Base-by-base conservation (phyloP, 1,140 invertebrate genomes). In the Himalopsyche phryganea region DNA sequence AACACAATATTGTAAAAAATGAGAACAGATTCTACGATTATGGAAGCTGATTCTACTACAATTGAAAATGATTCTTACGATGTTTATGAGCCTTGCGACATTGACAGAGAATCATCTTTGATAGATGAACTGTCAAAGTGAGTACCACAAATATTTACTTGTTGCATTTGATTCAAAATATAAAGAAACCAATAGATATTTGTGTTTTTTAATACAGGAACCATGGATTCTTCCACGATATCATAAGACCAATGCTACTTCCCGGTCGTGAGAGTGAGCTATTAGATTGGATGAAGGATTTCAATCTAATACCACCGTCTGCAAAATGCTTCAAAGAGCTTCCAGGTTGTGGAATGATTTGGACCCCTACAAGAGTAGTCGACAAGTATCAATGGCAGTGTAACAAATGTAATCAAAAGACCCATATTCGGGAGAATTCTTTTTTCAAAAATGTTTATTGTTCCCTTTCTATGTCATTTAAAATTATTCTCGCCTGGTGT, bases 341-440 rank as follows among this genome's bases (percentile, higher is more conserved):
- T 7, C 44, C 50, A 4, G 59, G 49, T 2, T 61, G 59, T 36
- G 7, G 4, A 9, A 65, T 61, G 54, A 35, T 20, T 2, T 53
- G 55, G 51, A 51, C 38, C 1, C 13, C 47, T 1, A 45, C 59
- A 1, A 61, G 55, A 56, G 63, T 65, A 9, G 59, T 65, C 2
- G 63, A 65, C 33, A 65, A 65, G 48, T 65, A 42, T 36, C 63
- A 61, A 17, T 65, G 63, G 63, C 54, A 65, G 11, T 65, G 63
- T 32, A 55, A 56, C 45, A 42, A 9, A 19, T 65, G 63, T 14
- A 58, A 65, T 18, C 55, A 55, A 20, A 65, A 61, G 45, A 18
- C 49, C n/a, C 48, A 51, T 5, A 55, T 65, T 10, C 35, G 63
- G 36, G 63, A 65, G 35, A 61, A 65, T 44, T 61, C 63, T 1